Conservation (phyloP, 2,113 vertebrate species). For the Xiphophorus maculatus region DNA sequence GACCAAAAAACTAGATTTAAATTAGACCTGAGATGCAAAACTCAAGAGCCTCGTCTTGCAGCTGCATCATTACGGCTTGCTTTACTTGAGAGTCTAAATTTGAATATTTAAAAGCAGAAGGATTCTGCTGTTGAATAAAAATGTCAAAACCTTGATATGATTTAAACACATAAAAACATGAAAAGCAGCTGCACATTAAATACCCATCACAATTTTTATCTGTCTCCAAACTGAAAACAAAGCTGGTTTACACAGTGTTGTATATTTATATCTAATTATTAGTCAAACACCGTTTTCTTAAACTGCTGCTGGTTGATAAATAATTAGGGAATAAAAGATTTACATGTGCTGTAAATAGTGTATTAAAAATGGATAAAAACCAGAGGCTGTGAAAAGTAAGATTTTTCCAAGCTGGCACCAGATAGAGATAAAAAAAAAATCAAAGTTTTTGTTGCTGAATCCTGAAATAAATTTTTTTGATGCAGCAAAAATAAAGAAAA, state of each 20-base stretch:
- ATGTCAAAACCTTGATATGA: too few relatives aligned
- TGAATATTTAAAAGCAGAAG: too few relatives aligned
- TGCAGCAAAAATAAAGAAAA: too few relatives aligned
- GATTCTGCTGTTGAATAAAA: too few relatives aligned
- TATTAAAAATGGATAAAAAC: neutral
- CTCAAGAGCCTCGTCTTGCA: too few relatives aligned
- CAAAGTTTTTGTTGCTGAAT: neutral
- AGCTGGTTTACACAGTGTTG: conserved; percentile 17
- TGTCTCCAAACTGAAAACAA: conserved; percentile 9
- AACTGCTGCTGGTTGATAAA: conserved; percentile 37
- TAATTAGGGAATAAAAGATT: conserved; percentile 17
- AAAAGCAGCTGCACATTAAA: neutral
- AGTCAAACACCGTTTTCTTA: conserved; percentile 13
- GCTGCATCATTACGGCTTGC: too few relatives aligned
- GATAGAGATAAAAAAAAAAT: neutral
- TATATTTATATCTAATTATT: conserved; percentile 1
- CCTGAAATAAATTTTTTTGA: neutral
- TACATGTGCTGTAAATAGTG: conserved; percentile 31
- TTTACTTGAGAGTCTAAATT: too few relatives aligned
- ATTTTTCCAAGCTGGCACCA: conserved; percentile 6
- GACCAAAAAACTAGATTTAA: too few relatives aligned
- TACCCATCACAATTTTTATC: neutral
- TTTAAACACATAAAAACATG: too few relatives aligned
- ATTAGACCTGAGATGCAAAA: too few relatives aligned
- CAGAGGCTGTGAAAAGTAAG: conserved; percentile 13